Conservation (phyloP, 2,888 invertebrate genomes). For the Steinernema hermaphroditum region DNA sequence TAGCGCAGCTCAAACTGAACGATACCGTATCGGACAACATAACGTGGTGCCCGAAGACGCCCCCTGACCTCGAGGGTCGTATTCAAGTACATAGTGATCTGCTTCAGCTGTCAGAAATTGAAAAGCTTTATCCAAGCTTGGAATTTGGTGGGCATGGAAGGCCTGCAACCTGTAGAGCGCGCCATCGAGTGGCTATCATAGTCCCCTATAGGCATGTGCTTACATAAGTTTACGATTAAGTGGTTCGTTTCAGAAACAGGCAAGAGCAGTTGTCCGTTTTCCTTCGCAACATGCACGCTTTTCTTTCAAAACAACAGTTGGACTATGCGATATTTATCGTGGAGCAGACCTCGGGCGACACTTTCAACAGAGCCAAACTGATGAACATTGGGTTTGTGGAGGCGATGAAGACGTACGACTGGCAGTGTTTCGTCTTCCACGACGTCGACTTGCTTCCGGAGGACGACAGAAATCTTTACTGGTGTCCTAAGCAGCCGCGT, state of each 20-base stretch:
- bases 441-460: constrained; percentile 68
- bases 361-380: constrained; percentile 88
- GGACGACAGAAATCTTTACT: constrained; percentile 67
- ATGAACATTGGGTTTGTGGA: constrained; percentile 95
- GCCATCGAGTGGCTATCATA: constrained; percentile 79
- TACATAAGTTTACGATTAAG: constrained; percentile 72
- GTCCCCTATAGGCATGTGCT: constrained; percentile 81
- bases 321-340: constrained; percentile 91
- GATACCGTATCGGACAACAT: background rate
- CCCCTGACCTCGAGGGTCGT: constrained; percentile 53
- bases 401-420: constrained; percentile 75
- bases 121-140: constrained; percentile 74
- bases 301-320: constrained; percentile 85
- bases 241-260: constrained; percentile 51
- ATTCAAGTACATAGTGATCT: constrained; percentile 62
- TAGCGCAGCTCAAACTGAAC: background rate
- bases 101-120: constrained; percentile 70
- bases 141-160: constrained; percentile 81
- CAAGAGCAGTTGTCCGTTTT: constrained; percentile 71
- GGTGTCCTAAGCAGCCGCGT: constrained; percentile 66
- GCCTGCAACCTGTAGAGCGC: constrained; percentile 74
- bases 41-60: constrained; percentile 37
- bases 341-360: constrained; percentile 74
- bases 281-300: constrained; percentile 88
- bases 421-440: constrained; percentile 69